Evolutionary conservation across 2,888 invertebrate genomes (phyloP).

Genomic region (Hipparchia semele): DNA sequence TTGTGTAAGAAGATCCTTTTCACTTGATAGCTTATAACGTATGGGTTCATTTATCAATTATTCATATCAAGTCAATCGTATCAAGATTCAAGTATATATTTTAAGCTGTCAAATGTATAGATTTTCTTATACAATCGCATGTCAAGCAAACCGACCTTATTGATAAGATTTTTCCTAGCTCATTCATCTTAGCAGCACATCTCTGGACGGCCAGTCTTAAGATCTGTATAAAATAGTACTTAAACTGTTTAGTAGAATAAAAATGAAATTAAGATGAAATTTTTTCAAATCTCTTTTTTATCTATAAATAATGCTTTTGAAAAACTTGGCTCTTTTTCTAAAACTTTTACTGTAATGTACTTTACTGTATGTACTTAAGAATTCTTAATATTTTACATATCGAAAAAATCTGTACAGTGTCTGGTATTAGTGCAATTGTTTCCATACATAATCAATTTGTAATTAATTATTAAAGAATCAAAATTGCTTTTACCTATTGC

Average conservation of each 20-base stretch:
- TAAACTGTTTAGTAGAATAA: slow-evolving; percentile 13
- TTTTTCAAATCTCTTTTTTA: slow-evolving; percentile 31
- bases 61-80: no score
- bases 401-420: slow-evolving; percentile 37
- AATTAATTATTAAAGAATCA: slow-evolving; percentile 16
- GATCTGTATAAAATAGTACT: slow-evolving; percentile 32
- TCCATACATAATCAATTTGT: slow-evolving; percentile 42
- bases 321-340: slow-evolving; percentile 33
- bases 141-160: no score
- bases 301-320: slow-evolving; percentile 34
- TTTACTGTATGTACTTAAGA: slow-evolving; percentile 27
- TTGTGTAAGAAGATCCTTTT: no score
- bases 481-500: not conserved
- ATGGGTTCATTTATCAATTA: no score
- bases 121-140: no score
- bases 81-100: no score
- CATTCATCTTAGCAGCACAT: not conserved
- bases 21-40: no score
- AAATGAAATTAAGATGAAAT: slow-evolving; percentile 15
- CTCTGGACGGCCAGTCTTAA: slow-evolving; percentile 8
- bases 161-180: not conserved
- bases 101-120: no score
- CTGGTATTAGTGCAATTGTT: slow-evolving; percentile 43
- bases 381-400: slow-evolving; percentile 39
- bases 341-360: slow-evolving; percentile 34